Base-by-base conservation (phyloP, 2,113 vertebrate species). In the Gasterosteus aculeatus region DNA sequence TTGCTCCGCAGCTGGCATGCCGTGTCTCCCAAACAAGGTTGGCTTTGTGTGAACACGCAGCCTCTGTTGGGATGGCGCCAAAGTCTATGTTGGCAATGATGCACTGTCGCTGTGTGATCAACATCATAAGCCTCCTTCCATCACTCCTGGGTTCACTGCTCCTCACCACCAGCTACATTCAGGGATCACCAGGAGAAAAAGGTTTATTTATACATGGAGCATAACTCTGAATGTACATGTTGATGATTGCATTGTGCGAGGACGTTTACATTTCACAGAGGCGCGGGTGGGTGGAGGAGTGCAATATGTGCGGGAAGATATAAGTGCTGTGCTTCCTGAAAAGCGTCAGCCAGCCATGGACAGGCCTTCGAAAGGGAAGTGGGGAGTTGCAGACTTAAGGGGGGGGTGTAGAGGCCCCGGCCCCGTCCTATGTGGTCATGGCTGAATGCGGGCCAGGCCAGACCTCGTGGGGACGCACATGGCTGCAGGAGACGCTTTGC, bases 361-460 rank as follows among this genome's bases (percentile, higher is more conserved):
- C 46, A 31, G 58, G 74, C 59, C 66, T 67, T 68, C 64, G 75
- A 68, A 33, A 14, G 54, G 61, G 72, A 77, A 72, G 77, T 3
- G n/a, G 85, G 7, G 35, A 38, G 35, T 7, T 38, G 35, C 35
- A 38, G 35, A 38, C 35, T 6, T 35, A 35, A 35, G 3, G 33
- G 33, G 33, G 22, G 33, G 33, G 33, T 35, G 33, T 35, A 35
- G 33, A 35, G 33, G 33, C 35, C 35, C 77, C 69, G 73, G 65
- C 69, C 69, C 77, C 81, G 64, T 81, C 56, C 68, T 65, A 58
- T 89, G 87, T 72, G 86, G 85, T 94, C 87, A 91, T 81, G 90
- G 88, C 80, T 91, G 87, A 90, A 54, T 85, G 92, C 81, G 81
- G 80, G 69, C 81, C 78, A 81, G 83, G 82, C 80, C 82, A 56